Conservation (phyloP, 1,140 invertebrate genomes). For the Hyles euphorbiae region DNA sequence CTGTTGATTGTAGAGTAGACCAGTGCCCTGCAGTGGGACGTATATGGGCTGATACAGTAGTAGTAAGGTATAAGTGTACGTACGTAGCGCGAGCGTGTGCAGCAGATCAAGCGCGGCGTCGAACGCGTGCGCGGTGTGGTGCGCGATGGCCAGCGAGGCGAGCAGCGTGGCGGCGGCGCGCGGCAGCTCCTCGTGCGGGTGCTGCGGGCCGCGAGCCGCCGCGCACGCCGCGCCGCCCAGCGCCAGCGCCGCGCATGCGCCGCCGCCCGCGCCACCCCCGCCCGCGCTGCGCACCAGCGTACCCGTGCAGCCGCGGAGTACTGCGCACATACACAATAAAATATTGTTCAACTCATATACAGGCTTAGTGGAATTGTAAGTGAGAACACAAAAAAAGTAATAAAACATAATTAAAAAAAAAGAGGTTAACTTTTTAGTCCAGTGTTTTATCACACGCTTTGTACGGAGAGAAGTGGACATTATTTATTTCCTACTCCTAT, state of each 20-base stretch:
- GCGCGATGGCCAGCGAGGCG: conserved; percentile 78
- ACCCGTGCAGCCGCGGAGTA: conserved; percentile 50
- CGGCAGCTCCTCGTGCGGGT: conserved; percentile 88
- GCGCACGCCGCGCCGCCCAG: conserved; percentile 78
- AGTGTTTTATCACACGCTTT: too few species aligned
- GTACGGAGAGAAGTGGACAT: too few species aligned
- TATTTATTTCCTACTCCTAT: too few species aligned
- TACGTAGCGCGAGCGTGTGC: conserved; percentile 24
- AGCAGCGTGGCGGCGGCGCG: conserved; percentile 80
- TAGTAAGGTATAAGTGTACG: neutral
- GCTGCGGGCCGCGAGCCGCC: conserved; percentile 78
- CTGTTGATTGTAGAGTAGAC: too few species aligned
- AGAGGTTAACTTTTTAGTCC: too few species aligned
- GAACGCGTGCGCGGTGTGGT: conserved; percentile 54
- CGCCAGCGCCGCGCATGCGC: conserved; percentile 68
- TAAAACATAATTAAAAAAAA: too few species aligned
- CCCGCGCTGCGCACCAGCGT: conserved; percentile 70
- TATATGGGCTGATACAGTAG: too few species aligned
- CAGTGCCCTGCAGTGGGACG: too few species aligned
- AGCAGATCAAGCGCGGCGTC: conserved; percentile 36
- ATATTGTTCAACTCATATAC: neutral
- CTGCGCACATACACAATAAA: conserved; percentile 21
- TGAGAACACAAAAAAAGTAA: neutral
- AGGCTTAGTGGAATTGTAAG: neutral
- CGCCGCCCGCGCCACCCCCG: conserved; percentile 77